A percentile compares a stretch with the other conserved stretches of the same genome.
Conservation (phyloP, 92 coral and sea anemone species). For the Blastomussa wellsi region DNA sequence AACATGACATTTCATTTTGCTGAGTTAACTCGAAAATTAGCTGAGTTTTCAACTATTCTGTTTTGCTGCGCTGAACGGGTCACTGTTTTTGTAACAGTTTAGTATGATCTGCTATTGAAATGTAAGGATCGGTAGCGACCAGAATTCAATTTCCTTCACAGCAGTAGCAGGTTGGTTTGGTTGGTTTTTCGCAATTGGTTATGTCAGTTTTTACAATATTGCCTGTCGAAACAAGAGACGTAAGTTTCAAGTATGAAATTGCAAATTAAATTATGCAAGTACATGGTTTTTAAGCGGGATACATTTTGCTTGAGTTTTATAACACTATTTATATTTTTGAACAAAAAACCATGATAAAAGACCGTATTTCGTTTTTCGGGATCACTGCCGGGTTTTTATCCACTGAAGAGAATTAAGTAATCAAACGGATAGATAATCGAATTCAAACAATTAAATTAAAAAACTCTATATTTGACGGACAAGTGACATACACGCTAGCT, state of each 20-base stretch:
- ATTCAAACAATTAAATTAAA: constrained; percentile 12
- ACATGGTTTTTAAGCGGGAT: background rate
- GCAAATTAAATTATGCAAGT: background rate
- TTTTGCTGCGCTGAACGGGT: background rate
- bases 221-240: background rate
- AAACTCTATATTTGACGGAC: background rate
- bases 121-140: too few species aligned
- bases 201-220: background rate
- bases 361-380: background rate
- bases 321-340: background rate
- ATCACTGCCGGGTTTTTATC: background rate
- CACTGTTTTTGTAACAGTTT: background rate
- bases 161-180: background rate
- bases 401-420: background rate
- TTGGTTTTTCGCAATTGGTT: background rate
- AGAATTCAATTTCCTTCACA: background rate
- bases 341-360: background rate
- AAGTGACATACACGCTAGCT: background rate
- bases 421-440: constrained; percentile 8
- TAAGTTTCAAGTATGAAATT: background rate
- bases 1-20: background rate
- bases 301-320: background rate
- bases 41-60: background rate
- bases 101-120: too few species aligned
- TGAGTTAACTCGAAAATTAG: background rate